Evolutionary conservation across 2,888 invertebrate genomes (phyloP), one percentile per base, ranked within the genome.

Genomic region (Agrochola lychnidis): DNA sequence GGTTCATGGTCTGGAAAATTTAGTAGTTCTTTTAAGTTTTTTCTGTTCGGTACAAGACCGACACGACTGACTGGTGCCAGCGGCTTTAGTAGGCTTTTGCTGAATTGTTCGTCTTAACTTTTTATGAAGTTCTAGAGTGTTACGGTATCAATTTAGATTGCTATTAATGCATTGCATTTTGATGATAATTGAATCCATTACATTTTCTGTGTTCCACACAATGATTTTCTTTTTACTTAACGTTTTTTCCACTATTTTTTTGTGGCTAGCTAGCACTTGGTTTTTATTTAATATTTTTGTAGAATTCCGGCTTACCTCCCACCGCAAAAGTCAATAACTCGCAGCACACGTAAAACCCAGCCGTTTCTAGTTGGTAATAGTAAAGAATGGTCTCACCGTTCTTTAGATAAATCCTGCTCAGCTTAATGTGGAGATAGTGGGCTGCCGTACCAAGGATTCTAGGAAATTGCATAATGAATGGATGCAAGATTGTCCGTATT

Each of bases 361-460:
- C 78, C 78, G 76, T 76, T 81, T 78, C 81, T 84, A 79, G 73
- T 83, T 79, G 78, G 87, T 91, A 90, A 91, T 91, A 83, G 86
- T 89, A 91, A 91, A 89, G 90, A 91, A 91, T 91, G 88, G 89
- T 78, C 81, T 81, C 81, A 74, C 87, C 85, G 88, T 87, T 84
- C 88, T 86, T 78, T 73, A 85, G 89, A 91, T 91, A 91, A 91
- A 91, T 91, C 88, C 87, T 78, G 79, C 76, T 88, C 87, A 88
- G 82, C 88, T 86, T 91, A 91, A 91, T 88, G 90, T 83, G 84
- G 84, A 91, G 88, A 87, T 87, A 90, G 82, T 87, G 79, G 70
- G 68, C 70, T 68, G 59, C 73, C 64, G 81, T 82, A 84, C 85
- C 85, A 79, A 74, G 77, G 80, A 78, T 79, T 79, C 81, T 78